These are phyloP conservation scores for Lasioglossum figueresi DNA, from an alignment of 2,888 invertebrate genomes.

Conservation along the genomic window DNA sequence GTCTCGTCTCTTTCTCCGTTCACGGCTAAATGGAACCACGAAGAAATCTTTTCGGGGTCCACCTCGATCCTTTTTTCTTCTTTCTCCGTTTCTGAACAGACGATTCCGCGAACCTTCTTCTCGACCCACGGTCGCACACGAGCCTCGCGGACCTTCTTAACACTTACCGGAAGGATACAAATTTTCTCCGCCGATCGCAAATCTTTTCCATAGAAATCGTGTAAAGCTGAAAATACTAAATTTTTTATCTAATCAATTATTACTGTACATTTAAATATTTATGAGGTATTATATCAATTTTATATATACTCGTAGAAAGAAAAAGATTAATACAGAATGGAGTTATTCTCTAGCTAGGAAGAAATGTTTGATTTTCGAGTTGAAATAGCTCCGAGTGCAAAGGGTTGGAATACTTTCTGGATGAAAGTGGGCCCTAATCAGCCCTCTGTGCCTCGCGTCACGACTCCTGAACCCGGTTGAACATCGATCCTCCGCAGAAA, in stretches of 20 bases:
- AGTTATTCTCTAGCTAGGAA: too few species aligned
- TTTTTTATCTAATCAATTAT: too few species aligned
- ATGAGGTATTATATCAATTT: too few species aligned
- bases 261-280: too few species aligned
- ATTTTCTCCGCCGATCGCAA: not conserved
- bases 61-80: not conserved
- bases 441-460: not conserved
- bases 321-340: too few species aligned
- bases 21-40: slow-evolving; percentile 41
- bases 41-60: slow-evolving; percentile 23
- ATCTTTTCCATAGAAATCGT: too few species aligned
- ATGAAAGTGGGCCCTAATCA: not conserved
- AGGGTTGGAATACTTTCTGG: not conserved
- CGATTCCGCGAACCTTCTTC: slow-evolving; percentile 38
- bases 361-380: too few species aligned
- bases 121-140: not conserved
- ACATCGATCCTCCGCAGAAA: slow-evolving; percentile 41
- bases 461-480: not conserved
- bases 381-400: too few species aligned
- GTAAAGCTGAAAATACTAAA: too few species aligned
- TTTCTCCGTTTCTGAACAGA: slow-evolving; percentile 18
- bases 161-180: not conserved
- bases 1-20: not conserved
- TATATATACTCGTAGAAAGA: too few species aligned
- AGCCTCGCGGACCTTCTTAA: not conserved